Evolutionary conservation across 2,113 vertebrate species (phyloP).

Genomic region (Hoplias malabaricus): DNA sequence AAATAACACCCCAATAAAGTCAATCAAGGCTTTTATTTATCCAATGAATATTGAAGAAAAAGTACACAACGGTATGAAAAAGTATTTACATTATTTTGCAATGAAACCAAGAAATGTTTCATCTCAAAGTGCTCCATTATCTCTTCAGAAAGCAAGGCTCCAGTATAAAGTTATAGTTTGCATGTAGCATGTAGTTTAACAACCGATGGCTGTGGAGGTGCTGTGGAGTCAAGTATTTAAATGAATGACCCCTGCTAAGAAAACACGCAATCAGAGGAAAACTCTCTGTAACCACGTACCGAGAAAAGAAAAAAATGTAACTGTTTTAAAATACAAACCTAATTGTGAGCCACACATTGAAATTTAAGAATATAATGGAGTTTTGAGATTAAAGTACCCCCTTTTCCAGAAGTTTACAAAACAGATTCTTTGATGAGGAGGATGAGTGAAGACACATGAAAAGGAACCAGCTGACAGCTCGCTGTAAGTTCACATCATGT

Average conservation of each 20-base stretch:
- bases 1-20: too few species aligned
- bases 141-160: too few species aligned
- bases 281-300: background rate
- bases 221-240: background rate
- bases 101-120: too few species aligned
- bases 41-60: too few species aligned
- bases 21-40: too few species aligned
- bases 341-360: too few species aligned
- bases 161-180: background rate
- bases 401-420: background rate
- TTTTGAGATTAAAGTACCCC: too few species aligned
- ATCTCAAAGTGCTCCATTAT: too few species aligned
- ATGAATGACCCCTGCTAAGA: background rate
- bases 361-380: too few species aligned
- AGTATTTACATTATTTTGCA: too few species aligned
- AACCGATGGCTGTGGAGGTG: background rate
- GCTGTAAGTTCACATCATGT: conserved; percentile 82
- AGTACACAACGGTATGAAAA: too few species aligned
- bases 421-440: background rate
- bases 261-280: background rate
- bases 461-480: background rate
- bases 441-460: background rate
- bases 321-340: too few species aligned
- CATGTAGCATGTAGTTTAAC: background rate
- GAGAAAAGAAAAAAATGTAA: background rate